Conservation (phyloP, 2,888 invertebrate species). For the Hymenopus coronatus region DNA sequence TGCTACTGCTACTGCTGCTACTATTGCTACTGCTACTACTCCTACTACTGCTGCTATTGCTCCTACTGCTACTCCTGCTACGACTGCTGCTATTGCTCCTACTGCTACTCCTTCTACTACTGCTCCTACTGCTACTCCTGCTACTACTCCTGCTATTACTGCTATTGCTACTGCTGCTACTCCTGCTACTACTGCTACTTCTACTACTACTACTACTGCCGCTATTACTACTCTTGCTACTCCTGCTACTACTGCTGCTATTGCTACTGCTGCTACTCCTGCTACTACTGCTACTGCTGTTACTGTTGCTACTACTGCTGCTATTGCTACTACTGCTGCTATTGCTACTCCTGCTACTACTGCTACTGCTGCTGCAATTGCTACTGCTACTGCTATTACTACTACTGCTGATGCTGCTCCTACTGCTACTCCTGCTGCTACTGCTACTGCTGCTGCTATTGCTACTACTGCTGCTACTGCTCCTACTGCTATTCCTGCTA, state of each 20-base stretch:
- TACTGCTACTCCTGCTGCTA: too few species aligned
- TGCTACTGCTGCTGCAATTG: neutral
- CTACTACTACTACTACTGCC: neutral
- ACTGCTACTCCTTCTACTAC: too few species aligned
- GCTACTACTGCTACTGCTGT: neutral
- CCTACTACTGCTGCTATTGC: too few species aligned
- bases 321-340: neutral
- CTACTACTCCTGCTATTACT: neutral
- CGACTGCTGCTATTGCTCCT: too few species aligned
- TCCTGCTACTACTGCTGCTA: neutral
- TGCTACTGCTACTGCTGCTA: neutral
- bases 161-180: too few species aligned
- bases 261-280: too few species aligned
- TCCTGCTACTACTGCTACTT: neutral
- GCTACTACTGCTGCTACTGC: neutral
- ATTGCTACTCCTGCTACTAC: neutral
- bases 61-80: too few species aligned
- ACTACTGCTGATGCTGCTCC: too few species aligned
- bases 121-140: neutral
- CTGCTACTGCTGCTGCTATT: neutral
- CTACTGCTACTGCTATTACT: too few species aligned
- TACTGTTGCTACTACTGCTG: neutral
- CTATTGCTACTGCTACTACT: neutral
- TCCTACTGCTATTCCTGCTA: too few species aligned
- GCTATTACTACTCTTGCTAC: neutral